Base-by-base conservation (phyloP, 2,888 invertebrate species). In the Altica lythri region DNA sequence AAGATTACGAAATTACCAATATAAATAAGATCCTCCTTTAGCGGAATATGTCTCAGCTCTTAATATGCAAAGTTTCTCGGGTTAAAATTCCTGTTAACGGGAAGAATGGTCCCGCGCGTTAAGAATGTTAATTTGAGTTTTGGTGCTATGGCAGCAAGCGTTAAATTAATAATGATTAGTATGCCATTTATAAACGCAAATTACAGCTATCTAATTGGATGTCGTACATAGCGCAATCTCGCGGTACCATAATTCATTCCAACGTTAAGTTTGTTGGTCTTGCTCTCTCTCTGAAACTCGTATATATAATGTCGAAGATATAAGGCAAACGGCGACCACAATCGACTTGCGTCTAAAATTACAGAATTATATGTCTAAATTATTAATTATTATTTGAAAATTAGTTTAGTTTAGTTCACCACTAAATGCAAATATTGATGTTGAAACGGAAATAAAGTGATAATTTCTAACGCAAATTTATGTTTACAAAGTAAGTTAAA, bases 101-200 rank as follows among this genome's bases (percentile, higher is more conserved):
- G 52, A 60, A 60, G 60, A 57, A 57, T 52, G 52, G 60, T 35
- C 32, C 37, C 30, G 45, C 52, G 60, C 55, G 56, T 52, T 52
- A 50, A 57, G 60, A 60, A 60, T 60, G 57, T 60, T 60, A 60
- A 60, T 57, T 57, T 55, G 22, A 38, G 38, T 38, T 38, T 38
- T 38, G 18, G 35, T n/a, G 50, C 47, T 29, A 35, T 48, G 43
- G 40, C 40, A 37, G 48, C 44, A 47, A 45, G 56, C 53, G 67
- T 68, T 70, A 72, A 75, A 75, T 75, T 74, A 74, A 73, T 73
- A 74, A 75, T 71, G 71, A 74, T 74, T 68, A 73, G 72, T 71
- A 69, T 68, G 69, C 71, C 71, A 72, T 73, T 72, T 72, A 72
- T 73, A 72, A 72, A 69, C 67, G 64, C 69, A 67, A 73, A 72